Evolutionary conservation across 2,797 vertebrate genomes (phyloP), one percentile per base, ranked within the genome.

Genomic region (Sciaenops ocellatus): DNA sequence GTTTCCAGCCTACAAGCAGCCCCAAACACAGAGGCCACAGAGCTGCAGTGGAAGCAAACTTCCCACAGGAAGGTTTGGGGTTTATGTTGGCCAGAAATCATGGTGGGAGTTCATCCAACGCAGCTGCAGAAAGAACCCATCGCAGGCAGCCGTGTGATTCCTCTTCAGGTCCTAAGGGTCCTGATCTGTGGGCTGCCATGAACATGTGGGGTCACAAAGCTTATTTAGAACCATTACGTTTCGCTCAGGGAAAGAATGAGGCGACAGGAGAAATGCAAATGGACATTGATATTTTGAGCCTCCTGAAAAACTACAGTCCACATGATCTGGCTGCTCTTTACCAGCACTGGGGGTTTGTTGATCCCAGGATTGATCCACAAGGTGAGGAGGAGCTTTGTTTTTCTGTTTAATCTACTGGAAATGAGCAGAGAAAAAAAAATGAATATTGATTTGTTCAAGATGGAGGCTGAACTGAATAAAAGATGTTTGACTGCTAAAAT

Each of bases 231-330:
- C 83, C 91, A 12, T 76, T 90, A 47, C 71, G 84, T 70, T 88
- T 89, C 55, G 82, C 93, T 87, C 93, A 96, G 87, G 86, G 91
- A 90, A 97, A 97, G 85, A 95, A 93, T 82, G 97, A 97, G 80
- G 85, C 92, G 0, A 75, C 90, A 15, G 84, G 94, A 16, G 96
- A 97, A 83, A 96, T 94, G 80, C 93, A 90, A 79, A 83, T 95
- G 85, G 97, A 98, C 87, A 92, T 97, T 89, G 97, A 98, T 88
- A 91, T 98, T 93, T 93, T 98, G 90, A 96, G 94, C 89, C 95
- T 98, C 79, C 94, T 99, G 86, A 98, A 98, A 94, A 97, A 96
- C 34, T 97, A 97, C 95, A 97, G 94, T 94, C 96, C 97, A 91
- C 97, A 97, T 68, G 98, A 99, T 76, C 93, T 99, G 73, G 96